These are phyloP conservation scores for Drosophila hamatofila DNA, from an alignment of 2,888 invertebrate genomes.

Conservation along the genomic window DNA sequence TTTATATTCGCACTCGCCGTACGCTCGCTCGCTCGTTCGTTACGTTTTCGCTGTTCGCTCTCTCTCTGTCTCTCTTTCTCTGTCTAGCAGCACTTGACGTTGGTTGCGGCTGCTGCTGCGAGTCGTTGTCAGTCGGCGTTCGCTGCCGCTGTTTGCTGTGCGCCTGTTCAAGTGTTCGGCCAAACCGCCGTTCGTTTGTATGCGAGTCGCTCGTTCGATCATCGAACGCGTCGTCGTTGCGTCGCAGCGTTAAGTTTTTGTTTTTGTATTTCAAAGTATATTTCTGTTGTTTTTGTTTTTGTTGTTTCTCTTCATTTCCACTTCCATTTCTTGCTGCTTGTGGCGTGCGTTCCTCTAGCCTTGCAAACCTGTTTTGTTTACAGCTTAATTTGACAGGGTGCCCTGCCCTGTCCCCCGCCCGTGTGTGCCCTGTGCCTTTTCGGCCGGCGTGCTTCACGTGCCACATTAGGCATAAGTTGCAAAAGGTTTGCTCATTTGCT, in stretches of 20 bases:
- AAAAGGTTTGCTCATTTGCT: conserved; percentile 69
- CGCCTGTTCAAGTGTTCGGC: conserved; percentile 77
- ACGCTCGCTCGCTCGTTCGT: conserved; percentile 38
- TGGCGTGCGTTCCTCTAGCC: conserved; percentile 35
- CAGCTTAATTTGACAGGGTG: conserved; percentile 71
- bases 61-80: conserved; percentile 18
- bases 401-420: conserved; percentile 32
- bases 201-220: conserved; percentile 71
- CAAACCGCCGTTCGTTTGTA: conserved; percentile 81
- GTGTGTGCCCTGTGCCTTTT: conserved; percentile 27
- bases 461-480: conserved; percentile 66
- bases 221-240: conserved; percentile 63
- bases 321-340: conserved; percentile 27
- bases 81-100: conserved; percentile 31
- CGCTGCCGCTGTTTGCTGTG: conserved; percentile 52
- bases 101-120: conserved; percentile 17
- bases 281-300: conserved; percentile 9
- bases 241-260: conserved; percentile 34
- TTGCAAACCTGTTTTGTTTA: conserved; percentile 72
- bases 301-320: conserved; percentile 15
- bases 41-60: conserved; percentile 38
- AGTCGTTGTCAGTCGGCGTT: conserved; percentile 41
- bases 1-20: conserved; percentile 50
- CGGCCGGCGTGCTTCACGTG: conserved; percentile 62
- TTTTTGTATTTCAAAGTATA: not conserved